Conservation (phyloP, 2,113 vertebrate genomes). For the Opisthocomus hoazin region DNA sequence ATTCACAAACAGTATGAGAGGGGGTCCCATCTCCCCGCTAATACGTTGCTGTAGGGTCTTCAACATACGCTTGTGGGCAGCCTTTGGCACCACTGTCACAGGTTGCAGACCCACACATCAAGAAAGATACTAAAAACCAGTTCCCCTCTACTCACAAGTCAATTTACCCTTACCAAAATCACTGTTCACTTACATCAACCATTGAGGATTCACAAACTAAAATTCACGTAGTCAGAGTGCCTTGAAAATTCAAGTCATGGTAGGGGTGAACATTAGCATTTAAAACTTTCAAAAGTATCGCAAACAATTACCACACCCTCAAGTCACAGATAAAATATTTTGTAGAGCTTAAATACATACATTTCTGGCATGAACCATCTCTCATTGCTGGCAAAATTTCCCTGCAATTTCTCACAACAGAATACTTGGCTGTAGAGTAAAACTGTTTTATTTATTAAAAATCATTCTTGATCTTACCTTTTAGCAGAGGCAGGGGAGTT, state of each 20-base stretch:
- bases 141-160: not conserved
- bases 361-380: not conserved
- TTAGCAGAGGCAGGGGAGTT: conserved; percentile 95
- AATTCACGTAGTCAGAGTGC: not conserved
- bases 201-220: not conserved
- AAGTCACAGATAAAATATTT: conserved; percentile 20
- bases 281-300: conserved; percentile 2
- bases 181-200: not conserved
- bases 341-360: not conserved
- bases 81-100: not conserved
- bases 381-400: not conserved
- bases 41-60: not conserved
- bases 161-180: not conserved
- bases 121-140: not conserved
- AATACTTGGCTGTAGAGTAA: not conserved
- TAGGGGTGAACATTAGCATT: not conserved
- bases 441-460: not conserved
- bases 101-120: not conserved
- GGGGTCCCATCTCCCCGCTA: not conserved
- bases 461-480: conserved; percentile 82
- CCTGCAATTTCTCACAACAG: not conserved
- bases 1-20: not conserved
- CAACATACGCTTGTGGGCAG: not conserved
- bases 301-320: conserved; percentile 31
- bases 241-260: not conserved